Conservation (phyloP, 2,113 vertebrate species). For the Kryptolebias marmoratus region DNA sequence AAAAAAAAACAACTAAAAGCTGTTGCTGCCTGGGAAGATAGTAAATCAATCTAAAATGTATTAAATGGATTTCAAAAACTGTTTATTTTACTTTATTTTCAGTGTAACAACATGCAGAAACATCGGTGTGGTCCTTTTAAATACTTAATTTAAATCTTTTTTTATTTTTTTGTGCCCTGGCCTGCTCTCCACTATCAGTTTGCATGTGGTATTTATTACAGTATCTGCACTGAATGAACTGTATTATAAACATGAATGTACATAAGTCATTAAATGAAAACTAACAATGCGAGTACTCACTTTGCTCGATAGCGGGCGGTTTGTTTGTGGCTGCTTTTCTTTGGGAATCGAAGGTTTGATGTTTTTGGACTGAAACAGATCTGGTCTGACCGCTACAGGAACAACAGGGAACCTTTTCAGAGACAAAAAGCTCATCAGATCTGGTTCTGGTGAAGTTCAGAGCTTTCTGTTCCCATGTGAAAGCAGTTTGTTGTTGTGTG, state of each 20-base stretch:
- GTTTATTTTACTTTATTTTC: neutral
- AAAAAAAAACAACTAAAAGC: neutral
- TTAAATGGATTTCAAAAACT: too few relatives aligned
- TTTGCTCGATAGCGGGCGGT: constrained; percentile 56
- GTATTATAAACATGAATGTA: constrained; percentile 82
- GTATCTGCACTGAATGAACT: constrained; percentile 80
- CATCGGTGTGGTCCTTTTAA: constrained; percentile 32
- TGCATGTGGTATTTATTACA: constrained; percentile 81
- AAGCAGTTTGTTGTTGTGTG: constrained; percentile 43
- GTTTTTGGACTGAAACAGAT: constrained; percentile 39
- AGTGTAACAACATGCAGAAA: constrained; percentile 31
- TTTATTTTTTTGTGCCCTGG: constrained; percentile 32
- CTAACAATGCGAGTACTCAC: constrained; percentile 45
- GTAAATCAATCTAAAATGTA: neutral
- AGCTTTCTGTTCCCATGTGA: constrained; percentile 38
- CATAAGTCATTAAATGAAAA: constrained; percentile 70
- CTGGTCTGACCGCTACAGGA: constrained; percentile 43
- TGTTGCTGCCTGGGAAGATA: neutral
- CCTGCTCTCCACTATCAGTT: constrained; percentile 62
- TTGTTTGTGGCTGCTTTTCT: constrained; percentile 57
- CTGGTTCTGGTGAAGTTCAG: constrained; percentile 23
- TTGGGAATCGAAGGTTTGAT: constrained; percentile 22
- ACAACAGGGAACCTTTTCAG: constrained; percentile 36
- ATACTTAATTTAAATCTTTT: neutral
- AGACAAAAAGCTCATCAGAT: constrained; percentile 38